A percentile compares a stretch with the other conserved stretches of the same genome.
phyloP scores from a whole-genome alignment of 1,140 invertebrate genomes.

The Leptestheria dahalacensis region DNA sequence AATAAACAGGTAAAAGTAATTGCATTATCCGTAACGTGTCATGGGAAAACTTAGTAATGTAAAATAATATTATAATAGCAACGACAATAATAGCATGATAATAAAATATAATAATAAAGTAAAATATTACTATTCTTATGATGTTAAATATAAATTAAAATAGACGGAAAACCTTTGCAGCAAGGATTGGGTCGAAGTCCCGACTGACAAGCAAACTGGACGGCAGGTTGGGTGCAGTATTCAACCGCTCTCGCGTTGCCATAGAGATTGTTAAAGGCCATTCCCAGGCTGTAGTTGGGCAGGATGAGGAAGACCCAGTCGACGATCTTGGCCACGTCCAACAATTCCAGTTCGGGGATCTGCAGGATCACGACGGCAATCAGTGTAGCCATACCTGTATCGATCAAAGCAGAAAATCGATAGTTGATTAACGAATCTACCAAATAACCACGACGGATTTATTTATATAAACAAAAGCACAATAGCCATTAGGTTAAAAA shows the following conservation, averaged over 20 bases:
- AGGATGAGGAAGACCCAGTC: slow-evolving; percentile 48
- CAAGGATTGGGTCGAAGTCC: slow-evolving; percentile 24
- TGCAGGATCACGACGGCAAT: slow-evolving; percentile 48
- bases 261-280: slow-evolving; percentile 39
- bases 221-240: slow-evolving; percentile 20
- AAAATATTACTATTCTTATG: no score
- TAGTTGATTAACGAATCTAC: no score
- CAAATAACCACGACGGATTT: no score
- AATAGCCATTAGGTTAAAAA: no score
- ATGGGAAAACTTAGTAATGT: slow-evolving; percentile 2
- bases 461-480: no score
- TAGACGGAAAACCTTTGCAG: slow-evolving; percentile 23
- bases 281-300: slow-evolving; percentile 53
- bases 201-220: slow-evolving; percentile 17
- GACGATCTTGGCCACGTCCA: slow-evolving; percentile 38
- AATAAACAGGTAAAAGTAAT: no score
- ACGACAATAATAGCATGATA: no score
- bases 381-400: slow-evolving; percentile 42
- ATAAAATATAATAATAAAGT: no score
- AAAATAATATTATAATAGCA: neutral
- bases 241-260: slow-evolving; percentile 26
- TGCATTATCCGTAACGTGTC: no score
- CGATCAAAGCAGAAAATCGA: no score
- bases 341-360: slow-evolving; percentile 37
- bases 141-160: no score